Percentiles rank a stretch among this genome's conserved stretches.
These are phyloP conservation scores for Bambusicola thoracicus DNA, from an alignment of 2,113 vertebrate species.

Conservation along the genomic window DNA sequence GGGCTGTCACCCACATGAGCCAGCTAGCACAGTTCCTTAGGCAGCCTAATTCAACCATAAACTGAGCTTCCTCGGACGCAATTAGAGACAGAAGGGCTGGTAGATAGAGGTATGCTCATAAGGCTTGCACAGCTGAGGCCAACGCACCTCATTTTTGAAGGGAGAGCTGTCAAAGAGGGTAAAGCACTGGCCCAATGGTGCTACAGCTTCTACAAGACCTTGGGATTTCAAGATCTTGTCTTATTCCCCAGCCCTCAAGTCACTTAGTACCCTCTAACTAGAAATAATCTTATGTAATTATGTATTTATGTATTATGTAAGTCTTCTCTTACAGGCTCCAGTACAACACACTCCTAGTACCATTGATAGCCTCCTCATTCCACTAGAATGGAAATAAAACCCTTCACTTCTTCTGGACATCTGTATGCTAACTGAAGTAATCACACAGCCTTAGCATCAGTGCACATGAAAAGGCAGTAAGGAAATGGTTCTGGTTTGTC, in stretches of 20 bases:
- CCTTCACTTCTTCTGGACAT: not conserved
- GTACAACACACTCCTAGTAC: not conserved
- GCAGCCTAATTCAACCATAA: not conserved
- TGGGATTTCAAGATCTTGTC: not conserved
- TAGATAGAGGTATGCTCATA: not conserved
- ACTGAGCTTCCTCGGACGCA: not conserved
- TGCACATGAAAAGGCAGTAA: not conserved
- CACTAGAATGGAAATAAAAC: not conserved
- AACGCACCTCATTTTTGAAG: not conserved
- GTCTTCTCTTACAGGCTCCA: accelerated
- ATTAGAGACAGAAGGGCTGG: not conserved
- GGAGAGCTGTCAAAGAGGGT: not conserved
- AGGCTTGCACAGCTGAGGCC: accelerated
- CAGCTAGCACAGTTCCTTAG: not conserved
- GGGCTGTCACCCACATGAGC: no score
- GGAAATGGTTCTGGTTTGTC: constrained; percentile 45
- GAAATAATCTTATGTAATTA: not conserved
- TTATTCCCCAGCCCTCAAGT: not conserved
- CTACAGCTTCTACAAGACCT: not conserved
- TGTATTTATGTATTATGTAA: no score
- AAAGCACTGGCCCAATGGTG: not conserved
- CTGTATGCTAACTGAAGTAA: not conserved
- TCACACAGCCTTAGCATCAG: not conserved
- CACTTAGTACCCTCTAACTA: not conserved
- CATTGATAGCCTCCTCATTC: not conserved